phyloP scores from a whole-genome alignment of 1,140 invertebrate genomes.

The Drosophila nigrodunni region DNA sequence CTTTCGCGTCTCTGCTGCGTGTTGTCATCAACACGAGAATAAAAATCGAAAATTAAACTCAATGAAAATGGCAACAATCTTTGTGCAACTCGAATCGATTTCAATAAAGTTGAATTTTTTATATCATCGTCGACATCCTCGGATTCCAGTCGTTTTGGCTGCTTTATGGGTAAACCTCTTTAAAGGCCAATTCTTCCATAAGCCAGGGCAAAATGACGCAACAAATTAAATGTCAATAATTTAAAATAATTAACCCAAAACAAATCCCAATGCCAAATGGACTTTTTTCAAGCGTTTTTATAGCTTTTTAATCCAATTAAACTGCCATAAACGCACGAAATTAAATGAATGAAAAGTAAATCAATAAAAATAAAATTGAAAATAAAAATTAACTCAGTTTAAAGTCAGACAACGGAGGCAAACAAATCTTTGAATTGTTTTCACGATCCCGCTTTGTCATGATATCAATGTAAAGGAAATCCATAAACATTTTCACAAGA shows the following conservation, averaged over 20 bases:
- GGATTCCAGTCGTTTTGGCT: not conserved
- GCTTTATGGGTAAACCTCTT: constrained; percentile 39
- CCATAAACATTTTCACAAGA: constrained; percentile 25
- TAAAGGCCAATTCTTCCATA: constrained; percentile 30
- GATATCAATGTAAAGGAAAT: constrained; percentile 10
- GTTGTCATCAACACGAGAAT: constrained; percentile 79
- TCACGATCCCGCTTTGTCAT: not conserved
- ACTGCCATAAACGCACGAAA: constrained; percentile 59
- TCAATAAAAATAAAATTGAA: constrained; percentile 45
- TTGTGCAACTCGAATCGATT: constrained; percentile 64
- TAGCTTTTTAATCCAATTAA: constrained; percentile 78
- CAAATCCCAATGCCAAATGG: constrained; percentile 51
- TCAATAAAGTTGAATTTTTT: constrained; percentile 77
- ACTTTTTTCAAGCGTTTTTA: constrained; percentile 50
- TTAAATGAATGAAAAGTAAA: constrained; percentile 45
- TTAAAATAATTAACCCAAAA: constrained; percentile 69
- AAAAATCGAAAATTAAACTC: constrained; percentile 81
- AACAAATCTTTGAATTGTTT: not conserved
- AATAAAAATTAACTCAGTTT: constrained; percentile 57
- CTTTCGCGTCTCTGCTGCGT: constrained; percentile 7
- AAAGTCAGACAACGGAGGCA: constrained; percentile 34
- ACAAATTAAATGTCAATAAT: constrained; percentile 78
- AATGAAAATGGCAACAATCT: constrained; percentile 68
- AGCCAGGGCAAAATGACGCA: constrained; percentile 57
- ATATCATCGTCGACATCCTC: constrained; percentile 8